phyloP scores from a whole-genome alignment of 64 coral and sea anemone species.

The Hydrozoanthus tunicans region DNA sequence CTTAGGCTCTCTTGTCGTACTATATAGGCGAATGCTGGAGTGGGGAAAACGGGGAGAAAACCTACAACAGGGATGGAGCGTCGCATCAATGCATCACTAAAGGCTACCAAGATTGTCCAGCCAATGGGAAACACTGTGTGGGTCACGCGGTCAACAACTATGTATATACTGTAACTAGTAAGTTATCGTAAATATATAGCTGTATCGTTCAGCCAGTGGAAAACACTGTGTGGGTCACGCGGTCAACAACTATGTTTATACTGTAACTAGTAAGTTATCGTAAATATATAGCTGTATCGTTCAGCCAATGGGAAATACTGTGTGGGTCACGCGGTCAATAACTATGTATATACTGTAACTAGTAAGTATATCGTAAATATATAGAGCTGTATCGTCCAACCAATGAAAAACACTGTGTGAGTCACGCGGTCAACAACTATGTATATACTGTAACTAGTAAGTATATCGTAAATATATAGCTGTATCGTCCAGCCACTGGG shows the following conservation, averaged over 20 bases:
- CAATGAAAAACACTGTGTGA: slow-evolving; percentile 52
- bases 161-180: slow-evolving; percentile 67
- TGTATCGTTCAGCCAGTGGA: slow-evolving; percentile 31
- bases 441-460: slow-evolving; percentile 68
- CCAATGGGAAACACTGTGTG: slow-evolving; percentile 54
- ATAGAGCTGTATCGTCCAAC: slow-evolving; percentile 6
- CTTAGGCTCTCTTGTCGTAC: neutral
- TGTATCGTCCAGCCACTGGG: slow-evolving; percentile 35
- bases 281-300: neutral
- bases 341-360: slow-evolving; percentile 68
- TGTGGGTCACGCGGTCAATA: slow-evolving; percentile 59
- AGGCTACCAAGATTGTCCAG: slow-evolving; percentile 50
- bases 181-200: neutral
- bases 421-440: slow-evolving; percentile 70
- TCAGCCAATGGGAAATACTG: slow-evolving; percentile 53
- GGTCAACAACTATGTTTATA: slow-evolving; percentile 70
- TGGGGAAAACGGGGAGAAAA: slow-evolving; percentile 56
- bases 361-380: slow-evolving; percentile 45
- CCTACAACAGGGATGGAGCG: slow-evolving; percentile 52
- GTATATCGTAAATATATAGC: neutral
- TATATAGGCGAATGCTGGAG: slow-evolving; percentile 70
- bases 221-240: slow-evolving; percentile 67
- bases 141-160: slow-evolving; percentile 71
- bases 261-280: slow-evolving; percentile 55
- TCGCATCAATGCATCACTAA: slow-evolving; percentile 62